Conservation (phyloP, 2,888 invertebrate genomes). For the Tinea trinotella region DNA sequence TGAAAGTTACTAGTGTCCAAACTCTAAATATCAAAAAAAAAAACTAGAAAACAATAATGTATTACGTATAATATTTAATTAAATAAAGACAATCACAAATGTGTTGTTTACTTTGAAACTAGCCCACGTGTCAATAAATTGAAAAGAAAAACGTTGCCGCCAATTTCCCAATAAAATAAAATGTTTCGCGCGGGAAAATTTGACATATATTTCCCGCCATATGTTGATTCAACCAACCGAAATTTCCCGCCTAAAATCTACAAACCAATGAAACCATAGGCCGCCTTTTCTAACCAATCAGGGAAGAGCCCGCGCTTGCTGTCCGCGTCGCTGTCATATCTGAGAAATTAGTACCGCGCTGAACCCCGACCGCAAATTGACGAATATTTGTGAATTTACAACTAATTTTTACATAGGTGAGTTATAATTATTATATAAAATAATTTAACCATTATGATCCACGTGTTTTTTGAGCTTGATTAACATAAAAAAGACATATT, state of each 20-base stretch:
- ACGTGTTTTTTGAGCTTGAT: not conserved
- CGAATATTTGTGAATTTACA: conserved; percentile 46
- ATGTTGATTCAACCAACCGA: conserved; percentile 66
- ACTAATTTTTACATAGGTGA: not conserved
- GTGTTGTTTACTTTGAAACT: no score
- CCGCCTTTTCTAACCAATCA: conserved; percentile 68
- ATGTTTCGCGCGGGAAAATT: conserved; percentile 46
- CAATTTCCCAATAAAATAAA: conserved; percentile 4
- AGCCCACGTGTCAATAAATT: not conserved
- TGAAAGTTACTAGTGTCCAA: no score
- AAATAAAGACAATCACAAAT: no score
- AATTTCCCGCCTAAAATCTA: conserved; percentile 64
- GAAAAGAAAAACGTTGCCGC: not conserved
- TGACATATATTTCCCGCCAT: conserved; percentile 63
- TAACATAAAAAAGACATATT: not conserved
- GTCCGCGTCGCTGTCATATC: conserved; percentile 69
- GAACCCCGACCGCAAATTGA: conserved; percentile 67
- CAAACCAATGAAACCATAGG: conserved; percentile 51
- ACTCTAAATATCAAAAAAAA: no score
- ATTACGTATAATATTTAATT: no score
- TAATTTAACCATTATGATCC: not conserved
- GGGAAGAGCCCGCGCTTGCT: conserved; percentile 64
- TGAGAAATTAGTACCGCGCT: conserved; percentile 69
- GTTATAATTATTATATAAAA: not conserved
- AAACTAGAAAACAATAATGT: no score